A percentile compares a stretch with the other conserved stretches of the same genome.
Conservation (phyloP, 2,888 invertebrate species). For the Lamellibrachia columna region DNA sequence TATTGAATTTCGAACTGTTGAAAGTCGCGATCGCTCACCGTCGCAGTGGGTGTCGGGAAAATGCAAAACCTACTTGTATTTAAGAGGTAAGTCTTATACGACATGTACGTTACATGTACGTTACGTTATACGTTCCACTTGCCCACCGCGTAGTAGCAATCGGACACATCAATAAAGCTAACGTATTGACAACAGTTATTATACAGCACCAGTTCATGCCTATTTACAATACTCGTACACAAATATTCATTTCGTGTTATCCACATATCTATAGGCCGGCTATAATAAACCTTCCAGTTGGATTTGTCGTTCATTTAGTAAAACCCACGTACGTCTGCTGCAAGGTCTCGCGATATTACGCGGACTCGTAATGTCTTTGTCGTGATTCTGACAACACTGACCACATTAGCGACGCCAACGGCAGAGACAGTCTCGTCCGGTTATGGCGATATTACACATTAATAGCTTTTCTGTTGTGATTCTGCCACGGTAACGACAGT, state of each 20-base stretch:
- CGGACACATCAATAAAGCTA: neutral
- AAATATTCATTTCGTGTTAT: neutral
- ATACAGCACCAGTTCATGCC: conserved; percentile 16
- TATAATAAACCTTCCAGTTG: neutral
- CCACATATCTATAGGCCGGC: neutral
- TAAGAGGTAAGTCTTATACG: conserved; percentile 7
- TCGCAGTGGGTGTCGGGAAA: neutral
- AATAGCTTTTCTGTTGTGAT: neutral
- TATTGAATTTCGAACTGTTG: neutral
- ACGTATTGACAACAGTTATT: neutral
- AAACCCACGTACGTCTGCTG: neutral
- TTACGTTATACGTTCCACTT: neutral
- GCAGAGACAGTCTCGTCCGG: neutral
- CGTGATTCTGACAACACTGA: neutral
- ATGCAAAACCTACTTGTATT: neutral
- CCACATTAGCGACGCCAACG: neutral
- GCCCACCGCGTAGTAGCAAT: neutral
- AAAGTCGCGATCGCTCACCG: neutral
- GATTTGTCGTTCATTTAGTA: neutral
- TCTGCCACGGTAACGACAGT: neutral
- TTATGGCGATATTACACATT: neutral
- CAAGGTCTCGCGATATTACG: neutral
- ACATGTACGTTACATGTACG: neutral
- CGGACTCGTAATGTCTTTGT: neutral
- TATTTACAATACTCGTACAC: conserved; percentile 6